Conservation (phyloP, 2,797 vertebrate species). For the Sarcoramphus papa region DNA sequence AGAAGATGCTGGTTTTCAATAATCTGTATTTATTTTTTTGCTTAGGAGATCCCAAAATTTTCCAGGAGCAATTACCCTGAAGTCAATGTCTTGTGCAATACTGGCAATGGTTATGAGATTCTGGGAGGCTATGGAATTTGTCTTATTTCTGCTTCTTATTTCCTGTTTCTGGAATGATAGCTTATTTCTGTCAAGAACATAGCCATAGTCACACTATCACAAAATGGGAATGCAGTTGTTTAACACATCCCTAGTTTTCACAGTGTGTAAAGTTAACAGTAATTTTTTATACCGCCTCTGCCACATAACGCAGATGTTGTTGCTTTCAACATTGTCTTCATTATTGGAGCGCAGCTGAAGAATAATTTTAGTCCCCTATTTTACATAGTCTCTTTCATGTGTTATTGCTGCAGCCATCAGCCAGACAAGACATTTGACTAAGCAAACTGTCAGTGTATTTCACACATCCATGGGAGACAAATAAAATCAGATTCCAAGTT, state of each 20-base stretch:
- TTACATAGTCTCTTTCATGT: neutral
- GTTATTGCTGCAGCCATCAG: slow-evolving; percentile 5
- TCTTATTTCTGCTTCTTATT: neutral
- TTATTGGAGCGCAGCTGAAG: slow-evolving; percentile 17
- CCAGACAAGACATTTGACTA: slow-evolving; percentile 51
- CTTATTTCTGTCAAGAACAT: neutral
- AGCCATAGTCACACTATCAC: neutral
- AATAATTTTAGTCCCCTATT: slow-evolving; percentile 1
- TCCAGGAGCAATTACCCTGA: neutral
- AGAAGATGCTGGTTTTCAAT: neutral
- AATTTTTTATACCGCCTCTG: neutral
- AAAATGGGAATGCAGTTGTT: neutral
- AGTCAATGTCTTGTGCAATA: neutral
- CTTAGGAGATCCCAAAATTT: neutral
- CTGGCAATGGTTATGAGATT: neutral
- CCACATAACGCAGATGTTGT: neutral
- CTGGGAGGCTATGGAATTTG: neutral
- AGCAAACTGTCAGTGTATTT: slow-evolving; percentile 34
- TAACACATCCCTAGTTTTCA: neutral
- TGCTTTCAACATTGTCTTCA: neutral
- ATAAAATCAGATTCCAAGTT: slow-evolving; percentile 6
- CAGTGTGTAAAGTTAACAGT: neutral
- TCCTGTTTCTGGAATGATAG: neutral
- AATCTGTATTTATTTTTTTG: neutral
- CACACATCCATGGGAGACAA: neutral